Evolutionary conservation across 2,888 invertebrate genomes (phyloP), one percentile per base, ranked within the genome.

Genomic region (Troides oblongomaculatus): DNA sequence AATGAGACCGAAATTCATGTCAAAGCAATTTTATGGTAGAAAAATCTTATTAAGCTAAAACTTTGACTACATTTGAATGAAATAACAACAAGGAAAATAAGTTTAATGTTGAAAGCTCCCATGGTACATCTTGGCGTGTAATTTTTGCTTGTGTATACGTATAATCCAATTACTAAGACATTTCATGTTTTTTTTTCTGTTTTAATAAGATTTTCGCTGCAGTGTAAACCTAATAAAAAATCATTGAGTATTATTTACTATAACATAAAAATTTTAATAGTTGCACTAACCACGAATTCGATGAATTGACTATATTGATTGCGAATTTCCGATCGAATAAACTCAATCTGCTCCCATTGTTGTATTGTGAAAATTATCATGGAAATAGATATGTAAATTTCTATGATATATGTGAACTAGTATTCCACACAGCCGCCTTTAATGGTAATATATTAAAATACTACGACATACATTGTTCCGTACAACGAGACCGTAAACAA

Each of bases 271-370:
- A 59, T 7, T 59, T 59, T 18, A 39, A 39, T 39, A 10, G 10
- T 39, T 39, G 4, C 21, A 18, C n/a, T 8, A 18, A 65, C 58
- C 21, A 39, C 21, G 17, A 66, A n/a, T 36, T 53, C 53, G 30
- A 30, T 10, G 7, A 50, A 66, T 65, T 65, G 23, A 58, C 46
- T 43, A 46, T 66, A 21, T n/a, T 53, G 61, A 66, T 66, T 62
- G 50, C 50, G 56, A 66, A 56, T 66, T 66, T 62, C 66, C 66
- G 53, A 56, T 66, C 60, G 66, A 66, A 66, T 66, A 66, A 66
- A 61, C 56, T 62, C 61, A 62, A 66, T 62, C 66, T 23, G 50
- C 10, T 39, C 61, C 60, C 36, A 66, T 66, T 66, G 61, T 66
- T 62, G 58, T 65, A 65, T 56, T 58, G 21, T 23, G 57, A 59